Base-by-base conservation (phyloP, 2,113 vertebrate species). In the Syngnathus scovelli region DNA sequence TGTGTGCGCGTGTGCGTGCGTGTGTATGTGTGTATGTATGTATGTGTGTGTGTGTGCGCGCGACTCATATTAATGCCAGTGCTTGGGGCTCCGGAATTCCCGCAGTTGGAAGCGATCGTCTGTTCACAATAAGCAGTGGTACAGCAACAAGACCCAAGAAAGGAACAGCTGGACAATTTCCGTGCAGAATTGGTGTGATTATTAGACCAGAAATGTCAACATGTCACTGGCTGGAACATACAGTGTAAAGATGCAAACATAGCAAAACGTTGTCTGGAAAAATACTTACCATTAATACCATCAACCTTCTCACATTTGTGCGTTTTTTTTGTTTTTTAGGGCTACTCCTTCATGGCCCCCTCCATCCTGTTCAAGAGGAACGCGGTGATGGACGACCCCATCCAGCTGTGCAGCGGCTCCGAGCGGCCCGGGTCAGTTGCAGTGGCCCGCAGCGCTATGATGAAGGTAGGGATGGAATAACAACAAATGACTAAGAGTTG, bases 341-440 rank as follows among this genome's bases (percentile, higher is more conserved):
- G 96, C 54, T 99, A 98, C 82, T 99, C 95, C 68, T 99, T 99
- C 67, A 96, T 98, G 82, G 93, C 96, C 63, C 97, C 97, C 43
- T 98, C 96, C 70, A 98, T 98, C 75, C 92, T 98, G 60, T 99
- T 99, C 83, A 99, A 96, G 89, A 94, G 93, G 74, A 99, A 98
- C 48, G 95, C 93, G 61, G 95, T 96, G 76, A 94, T 94, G 83
- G 90, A 94, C 59, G 94, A 96, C 72, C 92, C 92, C 5, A 83
- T 94, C 70, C 94, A 95, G 87, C 91, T 95, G 85, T 93, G 93
- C 46, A 75, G 92, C 46, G 94, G 84, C 52, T 89, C 89, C 2
- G 94, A 98, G 38, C 93, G 94, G 46, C 96, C 97, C 5, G 94
- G 94, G 68, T 85, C 88, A 41, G 92, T 93, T 19, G 93, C 89